phyloP scores from a whole-genome alignment of 2,113 vertebrate genomes.

The Eupsittula cactorum region DNA sequence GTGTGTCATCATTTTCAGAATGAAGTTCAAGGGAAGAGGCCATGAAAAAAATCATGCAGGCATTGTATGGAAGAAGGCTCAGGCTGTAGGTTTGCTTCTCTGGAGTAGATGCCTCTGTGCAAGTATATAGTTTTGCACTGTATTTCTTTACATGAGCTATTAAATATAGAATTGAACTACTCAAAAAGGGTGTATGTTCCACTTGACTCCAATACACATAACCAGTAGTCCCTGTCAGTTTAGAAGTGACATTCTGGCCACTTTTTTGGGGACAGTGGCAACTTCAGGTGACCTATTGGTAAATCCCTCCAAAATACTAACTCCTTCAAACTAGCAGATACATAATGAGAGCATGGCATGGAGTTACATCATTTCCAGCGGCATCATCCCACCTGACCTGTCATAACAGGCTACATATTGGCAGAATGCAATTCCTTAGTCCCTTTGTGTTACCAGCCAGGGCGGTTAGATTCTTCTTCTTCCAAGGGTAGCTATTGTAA shows the following conservation, averaged over 20 bases:
- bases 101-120: background rate
- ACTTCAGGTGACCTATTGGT: background rate
- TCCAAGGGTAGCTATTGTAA: background rate
- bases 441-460: background rate
- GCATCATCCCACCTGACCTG: background rate
- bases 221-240: background rate
- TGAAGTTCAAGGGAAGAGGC: background rate
- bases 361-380: background rate
- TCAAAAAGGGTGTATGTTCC: accelerated
- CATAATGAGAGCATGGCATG: background rate
- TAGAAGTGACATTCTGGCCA: background rate
- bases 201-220: accelerated
- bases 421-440: background rate
- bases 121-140: background rate
- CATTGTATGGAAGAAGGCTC: background rate
- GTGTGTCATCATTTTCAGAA: background rate
- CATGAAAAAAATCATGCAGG: background rate
- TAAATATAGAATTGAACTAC: background rate
- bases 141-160: background rate
- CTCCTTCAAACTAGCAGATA: background rate
- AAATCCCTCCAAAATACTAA: background rate
- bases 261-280: background rate
- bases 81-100: background rate
- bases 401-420: background rate
- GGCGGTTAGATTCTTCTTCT: background rate